Evolutionary conservation across 2,888 invertebrate genomes (phyloP), one percentile per base, ranked within the genome.

Genomic region (Oscheius sp.): DNA sequence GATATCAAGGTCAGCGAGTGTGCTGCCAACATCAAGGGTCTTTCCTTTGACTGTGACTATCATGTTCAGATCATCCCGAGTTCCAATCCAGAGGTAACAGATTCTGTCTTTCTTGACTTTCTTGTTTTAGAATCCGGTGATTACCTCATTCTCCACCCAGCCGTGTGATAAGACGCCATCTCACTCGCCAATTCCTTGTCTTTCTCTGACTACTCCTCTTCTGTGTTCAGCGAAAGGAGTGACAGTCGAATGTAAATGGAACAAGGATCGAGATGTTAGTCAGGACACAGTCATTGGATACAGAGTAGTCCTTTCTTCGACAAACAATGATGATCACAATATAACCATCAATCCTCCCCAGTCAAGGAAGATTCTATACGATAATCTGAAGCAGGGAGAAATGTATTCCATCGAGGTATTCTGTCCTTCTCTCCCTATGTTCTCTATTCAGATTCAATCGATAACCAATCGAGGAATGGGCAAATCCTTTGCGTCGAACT

Each of bases 1-100:
- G 80, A 75, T 59, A 69, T 70, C 17, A 65, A 65, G 14, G 80
- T 78, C 12, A 32, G 63, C 14, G 75, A 83, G 17, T 82, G 82
- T 57, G 70, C 77, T 2, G 78, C 78, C 6, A 17, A 68, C 2
- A 63, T 82, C 22, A 78, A 74, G 22, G 74, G 80, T 8, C 72
- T 82, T 0, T 71, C 74, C 6, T 82, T 82, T 63, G 74, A 75
- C 30, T 82, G 82, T 61, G 81, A 82, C 32, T 82, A 82, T 50
- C 69, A 72, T 44, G 78, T 83, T 12, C 72, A 73, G 33, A 49
- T 64, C 12, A 22, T 30, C 2, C 51, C 50, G n/a, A 62, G 9
- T n/a, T 26, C 41, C 12, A n/a, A 36, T 4, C 62, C 47, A 14
- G 62, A 49, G 47, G 47, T 61, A 24, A 4, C n/a, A 12, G 1